phyloP scores from a whole-genome alignment of 2,888 invertebrate species.

The Troides oblongomaculatus region DNA sequence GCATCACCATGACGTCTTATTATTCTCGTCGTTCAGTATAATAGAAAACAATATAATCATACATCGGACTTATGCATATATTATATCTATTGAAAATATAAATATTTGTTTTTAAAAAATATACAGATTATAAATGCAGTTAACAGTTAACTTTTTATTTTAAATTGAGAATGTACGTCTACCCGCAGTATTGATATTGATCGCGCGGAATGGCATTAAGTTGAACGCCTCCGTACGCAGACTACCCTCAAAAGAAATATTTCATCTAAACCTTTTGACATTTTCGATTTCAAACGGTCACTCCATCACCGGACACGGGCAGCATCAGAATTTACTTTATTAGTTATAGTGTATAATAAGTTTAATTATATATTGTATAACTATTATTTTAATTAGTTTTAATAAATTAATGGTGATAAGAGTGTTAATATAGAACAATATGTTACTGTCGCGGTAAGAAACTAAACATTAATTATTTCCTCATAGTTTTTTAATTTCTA shows the following conservation, averaged over 20 bases:
- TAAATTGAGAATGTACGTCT: background rate
- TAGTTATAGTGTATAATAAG: conserved; percentile 35
- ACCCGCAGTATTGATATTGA: background rate
- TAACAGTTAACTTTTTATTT: background rate
- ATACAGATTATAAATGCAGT: no score
- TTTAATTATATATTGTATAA: conserved; percentile 32
- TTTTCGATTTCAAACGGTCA: conserved; percentile 49
- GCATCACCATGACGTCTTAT: no score
- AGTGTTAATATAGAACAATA: conserved; percentile 44
- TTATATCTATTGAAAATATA: no score
- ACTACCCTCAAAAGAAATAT: conserved; percentile 35
- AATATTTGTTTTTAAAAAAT: no score
- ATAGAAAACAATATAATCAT: no score
- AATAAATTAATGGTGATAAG: conserved; percentile 46
- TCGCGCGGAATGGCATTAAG: background rate
- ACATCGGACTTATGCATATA: no score
- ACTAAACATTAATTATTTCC: background rate
- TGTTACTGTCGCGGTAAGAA: conserved; percentile 66
- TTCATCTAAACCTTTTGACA: conserved; percentile 25
- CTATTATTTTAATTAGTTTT: conserved; percentile 39
- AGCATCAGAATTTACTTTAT: conserved; percentile 41
- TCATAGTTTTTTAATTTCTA: background rate
- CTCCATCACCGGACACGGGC: conserved; percentile 61
- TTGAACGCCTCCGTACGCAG: background rate
- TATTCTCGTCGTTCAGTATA: no score